A percentile compares a stretch with the other conserved stretches of the same genome.
Conservation (phyloP, 2,113 vertebrate species). For the Phrynocephalus versicolor region DNA sequence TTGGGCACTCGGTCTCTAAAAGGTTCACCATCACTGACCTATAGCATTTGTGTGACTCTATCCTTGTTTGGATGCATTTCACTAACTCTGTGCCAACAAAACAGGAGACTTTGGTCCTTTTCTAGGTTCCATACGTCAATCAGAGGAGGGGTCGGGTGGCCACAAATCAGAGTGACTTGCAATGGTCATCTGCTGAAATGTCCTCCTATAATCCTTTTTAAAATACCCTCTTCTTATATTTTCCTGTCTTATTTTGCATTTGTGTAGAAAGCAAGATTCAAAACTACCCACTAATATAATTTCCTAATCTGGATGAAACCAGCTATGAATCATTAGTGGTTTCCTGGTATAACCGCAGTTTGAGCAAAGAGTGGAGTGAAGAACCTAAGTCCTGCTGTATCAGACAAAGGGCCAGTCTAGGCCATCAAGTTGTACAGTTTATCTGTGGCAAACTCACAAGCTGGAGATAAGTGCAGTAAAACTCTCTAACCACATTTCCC, state of each 20-base stretch:
- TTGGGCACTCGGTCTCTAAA: too few species aligned
- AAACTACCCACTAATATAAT: neutral
- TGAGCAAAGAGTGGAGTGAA: too few species aligned
- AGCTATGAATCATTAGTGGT: neutral
- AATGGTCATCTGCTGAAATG: neutral
- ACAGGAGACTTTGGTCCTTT: neutral
- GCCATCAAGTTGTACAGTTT: too few species aligned
- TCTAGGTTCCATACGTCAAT: neutral
- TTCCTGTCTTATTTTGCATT: neutral
- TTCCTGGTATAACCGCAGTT: neutral
- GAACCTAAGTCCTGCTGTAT: too few species aligned
- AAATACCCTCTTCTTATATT: neutral
- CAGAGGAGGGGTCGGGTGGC: neutral
- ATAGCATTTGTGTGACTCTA: neutral
- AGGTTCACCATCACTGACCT: too few species aligned
- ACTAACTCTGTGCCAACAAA: neutral
- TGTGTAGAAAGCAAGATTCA: neutral
- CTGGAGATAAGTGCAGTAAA: too few species aligned
- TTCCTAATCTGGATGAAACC: neutral
- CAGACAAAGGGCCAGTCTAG: too few species aligned
- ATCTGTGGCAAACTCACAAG: too few species aligned
- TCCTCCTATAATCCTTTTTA: neutral
- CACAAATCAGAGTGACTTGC: neutral
- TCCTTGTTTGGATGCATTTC: neutral
- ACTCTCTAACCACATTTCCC: too few species aligned